phyloP scores from a whole-genome alignment of 2,797 vertebrate genomes.

The Synaphobranchus kaupii region DNA sequence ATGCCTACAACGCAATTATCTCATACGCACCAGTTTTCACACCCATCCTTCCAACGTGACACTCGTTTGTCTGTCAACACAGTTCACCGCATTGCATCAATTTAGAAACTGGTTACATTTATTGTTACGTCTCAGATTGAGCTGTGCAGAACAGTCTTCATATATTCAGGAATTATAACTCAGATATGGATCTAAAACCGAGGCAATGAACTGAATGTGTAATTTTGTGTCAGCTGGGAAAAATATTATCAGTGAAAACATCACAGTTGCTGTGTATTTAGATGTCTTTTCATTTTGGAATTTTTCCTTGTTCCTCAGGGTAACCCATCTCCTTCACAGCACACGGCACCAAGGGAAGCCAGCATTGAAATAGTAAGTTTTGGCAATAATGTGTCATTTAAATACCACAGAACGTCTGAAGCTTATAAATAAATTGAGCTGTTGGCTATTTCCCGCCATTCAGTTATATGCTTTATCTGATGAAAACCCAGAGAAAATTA shows the following conservation, averaged over 20 bases:
- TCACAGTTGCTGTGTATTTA: background rate
- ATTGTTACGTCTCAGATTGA: too few relatives aligned
- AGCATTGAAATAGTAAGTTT: conserved; percentile 38
- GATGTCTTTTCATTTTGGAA: background rate
- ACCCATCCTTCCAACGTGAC: too few relatives aligned
- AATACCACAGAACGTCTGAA: background rate
- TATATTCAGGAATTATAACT: too few relatives aligned
- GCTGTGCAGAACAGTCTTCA: too few relatives aligned
- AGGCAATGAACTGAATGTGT: background rate
- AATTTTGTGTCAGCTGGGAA: background rate
- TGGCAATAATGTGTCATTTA: background rate
- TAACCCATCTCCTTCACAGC: conserved; percentile 20
- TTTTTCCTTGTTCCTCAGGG: background rate
- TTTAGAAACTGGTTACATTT: too few relatives aligned
- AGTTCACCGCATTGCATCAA: too few relatives aligned
- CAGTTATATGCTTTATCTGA: background rate
- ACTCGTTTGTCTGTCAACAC: too few relatives aligned
- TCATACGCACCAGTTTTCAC: too few relatives aligned
- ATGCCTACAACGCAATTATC: background rate
- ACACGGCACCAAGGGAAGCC: background rate
- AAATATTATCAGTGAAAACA: background rate
- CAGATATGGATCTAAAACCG: background rate
- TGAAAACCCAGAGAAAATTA: background rate
- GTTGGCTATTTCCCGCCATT: background rate
- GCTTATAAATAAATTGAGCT: background rate